These are phyloP conservation scores for Polydrusus cervinus DNA, from an alignment of 2,888 invertebrate species.

Conservation along the genomic window DNA sequence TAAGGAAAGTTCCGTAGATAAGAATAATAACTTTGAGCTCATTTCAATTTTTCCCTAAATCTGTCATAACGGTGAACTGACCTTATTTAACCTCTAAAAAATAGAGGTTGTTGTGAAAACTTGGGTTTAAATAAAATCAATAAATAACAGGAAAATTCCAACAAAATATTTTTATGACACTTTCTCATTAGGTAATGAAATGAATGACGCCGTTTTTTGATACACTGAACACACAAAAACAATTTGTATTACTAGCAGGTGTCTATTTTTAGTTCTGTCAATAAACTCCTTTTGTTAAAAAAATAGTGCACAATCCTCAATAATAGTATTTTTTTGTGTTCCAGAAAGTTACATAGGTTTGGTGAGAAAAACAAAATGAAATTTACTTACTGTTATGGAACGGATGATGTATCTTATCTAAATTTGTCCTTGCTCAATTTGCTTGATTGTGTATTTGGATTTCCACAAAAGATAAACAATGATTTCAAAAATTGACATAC, in stretches of 20 bases:
- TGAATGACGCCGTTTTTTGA: not conserved
- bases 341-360: not conserved
- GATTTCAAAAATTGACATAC: not conserved
- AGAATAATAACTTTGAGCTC: no score
- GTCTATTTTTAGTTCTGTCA: conserved; percentile 15
- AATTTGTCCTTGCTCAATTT: conserved; percentile 5
- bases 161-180: not conserved
- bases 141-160: not conserved
- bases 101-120: no score
- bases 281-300: not conserved
- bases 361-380: not conserved
- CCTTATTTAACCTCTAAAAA: no score
- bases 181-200: not conserved
- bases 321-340: conserved; percentile 11
- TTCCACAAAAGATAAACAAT: not conserved
- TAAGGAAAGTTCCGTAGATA: no score
- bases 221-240: not conserved
- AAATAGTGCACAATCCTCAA: not conserved
- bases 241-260: not conserved
- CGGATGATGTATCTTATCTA: not conserved
- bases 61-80: no score
- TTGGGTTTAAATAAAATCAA: not conserved
- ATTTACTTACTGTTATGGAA: not conserved
- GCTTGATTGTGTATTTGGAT: not conserved
- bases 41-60: no score